A percentile compares a stretch with the other conserved stretches of the same genome.
Conservation (phyloP, 2,113 vertebrate genomes). For the Atherinomorus stipes region DNA sequence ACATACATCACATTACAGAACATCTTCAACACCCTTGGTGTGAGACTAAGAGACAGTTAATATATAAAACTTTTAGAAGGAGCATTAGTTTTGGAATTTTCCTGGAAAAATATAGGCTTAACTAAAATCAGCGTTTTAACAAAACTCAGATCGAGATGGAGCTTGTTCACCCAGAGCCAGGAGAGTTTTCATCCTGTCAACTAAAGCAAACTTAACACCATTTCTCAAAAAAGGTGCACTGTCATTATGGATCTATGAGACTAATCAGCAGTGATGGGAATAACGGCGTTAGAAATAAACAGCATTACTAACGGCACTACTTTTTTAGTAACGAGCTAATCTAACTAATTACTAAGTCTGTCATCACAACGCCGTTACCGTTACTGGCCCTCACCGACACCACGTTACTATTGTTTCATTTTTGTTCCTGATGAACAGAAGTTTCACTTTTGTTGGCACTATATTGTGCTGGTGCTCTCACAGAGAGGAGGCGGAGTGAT, state of each 20-base stretch:
- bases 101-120: constrained; percentile 3
- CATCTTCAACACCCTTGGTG: background rate
- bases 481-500: no score
- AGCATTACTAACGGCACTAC: no score
- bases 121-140: constrained; percentile 31
- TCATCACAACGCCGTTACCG: no score
- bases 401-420: no score
- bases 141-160: constrained; percentile 2
- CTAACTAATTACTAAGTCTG: no score
- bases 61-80: background rate
- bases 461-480: no score
- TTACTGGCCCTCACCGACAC: no score
- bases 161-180: constrained; percentile 1
- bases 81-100: background rate
- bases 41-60: background rate
- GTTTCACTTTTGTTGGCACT: no score
- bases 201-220: constrained; percentile 53
- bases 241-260: constrained; percentile 39
- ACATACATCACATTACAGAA: constrained; percentile 8
- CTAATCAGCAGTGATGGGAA: no score
- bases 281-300: no score
- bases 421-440: no score
- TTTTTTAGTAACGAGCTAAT: no score
- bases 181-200: constrained; percentile 36
- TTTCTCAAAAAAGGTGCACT: constrained; percentile 50